phyloP scores from a whole-genome alignment of 2,113 vertebrate genomes.

The Apus apus region DNA sequence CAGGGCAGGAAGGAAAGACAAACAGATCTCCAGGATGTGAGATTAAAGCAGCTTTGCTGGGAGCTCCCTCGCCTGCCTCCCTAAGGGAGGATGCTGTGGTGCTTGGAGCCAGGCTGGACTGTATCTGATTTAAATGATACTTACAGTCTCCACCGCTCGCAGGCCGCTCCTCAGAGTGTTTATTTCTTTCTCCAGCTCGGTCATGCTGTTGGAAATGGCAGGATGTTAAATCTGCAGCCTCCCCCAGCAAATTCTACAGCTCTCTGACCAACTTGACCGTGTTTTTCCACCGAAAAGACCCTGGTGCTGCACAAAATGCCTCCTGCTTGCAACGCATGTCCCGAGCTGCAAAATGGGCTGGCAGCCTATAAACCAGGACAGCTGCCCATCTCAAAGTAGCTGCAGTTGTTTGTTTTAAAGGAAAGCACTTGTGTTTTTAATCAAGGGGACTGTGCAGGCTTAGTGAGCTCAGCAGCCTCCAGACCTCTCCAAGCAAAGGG shows the following conservation, averaged over 20 bases:
- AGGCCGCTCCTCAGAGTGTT: conserved; percentile 90
- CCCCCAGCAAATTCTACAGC: not conserved
- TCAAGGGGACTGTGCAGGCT: not conserved
- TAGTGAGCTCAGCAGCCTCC: not conserved
- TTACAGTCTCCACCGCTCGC: conserved; percentile 93
- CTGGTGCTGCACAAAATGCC: not conserved
- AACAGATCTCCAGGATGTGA: conserved; percentile 43
- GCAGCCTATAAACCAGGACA: not conserved
- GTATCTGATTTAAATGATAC: conserved; percentile 65
- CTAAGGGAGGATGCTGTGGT: not conserved
- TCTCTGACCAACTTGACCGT: rapidly evolving
- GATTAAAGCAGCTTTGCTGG: conserved; percentile 17
- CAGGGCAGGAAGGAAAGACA: conserved; percentile 44
- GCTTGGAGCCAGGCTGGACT: not conserved
- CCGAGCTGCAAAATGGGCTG: not conserved
- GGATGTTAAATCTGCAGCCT: conserved; percentile 46
- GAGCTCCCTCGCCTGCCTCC: conserved; percentile 19
- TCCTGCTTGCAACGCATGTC: not conserved
- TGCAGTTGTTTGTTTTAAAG: conserved; percentile 12
- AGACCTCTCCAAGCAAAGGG: not conserved
- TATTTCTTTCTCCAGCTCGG: conserved; percentile 96
- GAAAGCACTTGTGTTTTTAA: not conserved
- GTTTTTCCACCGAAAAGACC: not conserved
- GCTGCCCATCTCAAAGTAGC: not conserved
- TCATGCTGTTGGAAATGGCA: conserved; percentile 87